Conservation (phyloP, 1,140 invertebrate species). For the Rhopalosiphum maidis region DNA sequence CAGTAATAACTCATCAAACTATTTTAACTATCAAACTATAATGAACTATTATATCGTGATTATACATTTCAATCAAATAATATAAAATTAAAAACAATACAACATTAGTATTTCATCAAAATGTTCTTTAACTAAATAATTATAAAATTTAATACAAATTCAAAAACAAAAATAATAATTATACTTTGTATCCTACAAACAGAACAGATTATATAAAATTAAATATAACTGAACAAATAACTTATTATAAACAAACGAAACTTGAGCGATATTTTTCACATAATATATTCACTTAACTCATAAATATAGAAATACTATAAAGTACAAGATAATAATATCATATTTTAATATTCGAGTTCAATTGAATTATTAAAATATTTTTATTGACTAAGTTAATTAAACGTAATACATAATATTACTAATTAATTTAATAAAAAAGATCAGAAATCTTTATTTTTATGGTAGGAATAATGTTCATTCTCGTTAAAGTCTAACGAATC, state of each 20-base stretch:
- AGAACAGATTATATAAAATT: neutral
- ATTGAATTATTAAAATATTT: too few relatives aligned
- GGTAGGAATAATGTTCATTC: conserved; percentile 26
- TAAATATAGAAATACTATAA: too few relatives aligned
- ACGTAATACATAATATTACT: too few relatives aligned
- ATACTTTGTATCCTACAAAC: neutral
- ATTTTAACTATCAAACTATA: neutral
- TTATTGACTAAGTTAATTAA: too few relatives aligned
- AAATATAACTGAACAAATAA: neutral
- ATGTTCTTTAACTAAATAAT: neutral
- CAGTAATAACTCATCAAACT: too few relatives aligned
- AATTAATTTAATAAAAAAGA: neutral
- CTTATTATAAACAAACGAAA: neutral
- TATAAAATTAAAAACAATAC: neutral
- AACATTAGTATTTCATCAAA: neutral
- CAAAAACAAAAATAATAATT: neutral
- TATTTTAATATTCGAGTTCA: too few relatives aligned
- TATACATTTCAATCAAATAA: neutral
- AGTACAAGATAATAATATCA: too few relatives aligned
- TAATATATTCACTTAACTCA: too few relatives aligned
- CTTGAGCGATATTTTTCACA: too few relatives aligned
- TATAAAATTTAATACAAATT: neutral
- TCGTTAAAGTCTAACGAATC: conserved; percentile 58
- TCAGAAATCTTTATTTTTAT: neutral
- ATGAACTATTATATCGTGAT: neutral